Evolutionary conservation across 2,888 invertebrate genomes (phyloP), one percentile per base, ranked within the genome.

Genomic region (Caenorhabditis plicata): DNA sequence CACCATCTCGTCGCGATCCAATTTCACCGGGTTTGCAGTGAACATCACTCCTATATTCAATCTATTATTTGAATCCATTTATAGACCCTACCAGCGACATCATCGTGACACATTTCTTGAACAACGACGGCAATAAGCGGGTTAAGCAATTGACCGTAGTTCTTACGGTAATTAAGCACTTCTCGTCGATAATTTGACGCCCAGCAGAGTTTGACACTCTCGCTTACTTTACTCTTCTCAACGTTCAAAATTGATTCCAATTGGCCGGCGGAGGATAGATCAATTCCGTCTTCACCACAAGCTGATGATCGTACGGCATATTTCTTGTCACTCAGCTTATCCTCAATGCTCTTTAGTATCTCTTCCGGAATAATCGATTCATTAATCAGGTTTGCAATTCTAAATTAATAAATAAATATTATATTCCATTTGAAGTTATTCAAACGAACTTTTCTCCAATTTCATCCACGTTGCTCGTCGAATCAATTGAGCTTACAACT

Each of bases 251-350:
- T 86, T 0, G 90, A 90, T 56, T 88, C 87, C 82, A 91, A 89
- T 83, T 91, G 91, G 0, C 91, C 91, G 0, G 91, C 91, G 3
- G 89, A 88, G 0, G 90, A 90, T 11, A 89, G 83, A 42, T 89
- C 89, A 55, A 87, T 87, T 7, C 88, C 87, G 81, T 91, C 91
- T 83, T 91, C 91, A 4, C 88, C 88, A 36, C 89, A 86, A 13
- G 88, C 90, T 3, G 75, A 75, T 11, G 75, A 75, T 19, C 68
- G 17, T 2, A 60, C 56, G 4, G 58, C 61, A 39, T 51, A 64
- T 19, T 40, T 43, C 23, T 53, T 48, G 19, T 55, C 60, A 20
- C 17, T n/a, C 1, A 53, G 53, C 3, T 50, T 26, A 27, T 41
- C 42, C 17, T 56, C 52, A 2, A 27, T 17, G 26, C 63, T 55